Evolutionary conservation across 2,888 invertebrate genomes (phyloP), one percentile per base, ranked within the genome.

Genomic region (Oxytorus armatus): DNA sequence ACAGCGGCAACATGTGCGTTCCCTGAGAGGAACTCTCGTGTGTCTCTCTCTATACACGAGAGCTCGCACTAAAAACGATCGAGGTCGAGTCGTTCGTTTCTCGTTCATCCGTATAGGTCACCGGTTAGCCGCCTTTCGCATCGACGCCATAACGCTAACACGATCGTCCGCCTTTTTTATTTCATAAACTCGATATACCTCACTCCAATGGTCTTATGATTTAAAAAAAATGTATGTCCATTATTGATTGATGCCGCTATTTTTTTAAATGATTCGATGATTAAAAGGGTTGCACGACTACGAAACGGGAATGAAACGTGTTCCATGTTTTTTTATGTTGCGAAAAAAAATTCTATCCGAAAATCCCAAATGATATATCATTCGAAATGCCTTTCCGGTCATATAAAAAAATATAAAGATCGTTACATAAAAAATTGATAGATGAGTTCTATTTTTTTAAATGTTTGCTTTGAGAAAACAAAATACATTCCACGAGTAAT

Each of bases 61-160:
- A 72, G 76, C 77, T 83, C 77, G 88, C 87, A 86, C 88, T 89
- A 90, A 89, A 91, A 91, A 90, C 89, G 87, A 91, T 90, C 85
- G 90, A 90, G 91, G 91, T 89, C 91, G 88, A 87, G 82, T 80
- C 79, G 83, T 85, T 85, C 82, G 83, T 86, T 85, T 75, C 74
- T 72, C 76, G 42, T 63, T 81, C 77, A 57, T 83, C 72, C 77
- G 79, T 81, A 84, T 82, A 77, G 86, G 85, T 87, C 87, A 85
- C 83, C 85, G 83, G 82, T 85, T 85, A 88, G 83, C 88, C 88
- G 85, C 84, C 72, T 86, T 88, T 86, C 82, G 77, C 79, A 72
- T 77, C 77, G 77, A 74, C 65, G 57, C 74, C 77, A 70, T 73
- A 61, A 79, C 18, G 25, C 66, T 68, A 49, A 79, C 65, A 66